Percentiles rank a stretch among this genome's conserved stretches.
Evolutionary conservation across 2,113 vertebrate species (phyloP).

Genomic region (Archilochus colubris): DNA sequence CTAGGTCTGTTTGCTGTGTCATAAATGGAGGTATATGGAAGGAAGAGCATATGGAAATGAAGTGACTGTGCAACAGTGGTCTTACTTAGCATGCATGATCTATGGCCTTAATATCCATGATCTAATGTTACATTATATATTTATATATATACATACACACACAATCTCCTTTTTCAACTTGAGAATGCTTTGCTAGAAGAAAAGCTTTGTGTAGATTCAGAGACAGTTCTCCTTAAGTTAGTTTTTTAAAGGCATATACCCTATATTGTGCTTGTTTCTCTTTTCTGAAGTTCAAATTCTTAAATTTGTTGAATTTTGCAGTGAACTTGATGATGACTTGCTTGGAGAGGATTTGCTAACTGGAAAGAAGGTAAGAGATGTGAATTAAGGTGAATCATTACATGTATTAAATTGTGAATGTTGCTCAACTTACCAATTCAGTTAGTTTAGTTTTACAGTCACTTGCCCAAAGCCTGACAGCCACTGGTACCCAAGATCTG

Average conservation of each 20-base stretch:
- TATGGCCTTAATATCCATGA: background rate
- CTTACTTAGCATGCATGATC: background rate
- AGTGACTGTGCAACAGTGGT: background rate
- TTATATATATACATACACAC: rapidly evolving
- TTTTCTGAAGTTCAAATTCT: background rate
- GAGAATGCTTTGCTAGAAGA: background rate
- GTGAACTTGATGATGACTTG: slow-evolving; percentile 95
- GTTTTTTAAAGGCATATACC: background rate
- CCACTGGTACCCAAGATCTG: background rate
- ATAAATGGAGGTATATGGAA: background rate
- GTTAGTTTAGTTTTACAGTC: background rate
- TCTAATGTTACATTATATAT: background rate
- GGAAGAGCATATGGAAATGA: background rate
- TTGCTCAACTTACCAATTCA: background rate
- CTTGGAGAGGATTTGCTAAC: slow-evolving; percentile 91
- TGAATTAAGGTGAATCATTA: background rate
- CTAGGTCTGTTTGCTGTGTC: background rate
- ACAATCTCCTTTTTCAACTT: background rate
- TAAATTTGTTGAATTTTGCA: slow-evolving; percentile 58
- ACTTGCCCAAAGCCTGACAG: background rate
- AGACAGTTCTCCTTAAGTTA: rapidly evolving
- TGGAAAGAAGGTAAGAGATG: slow-evolving; percentile 89
- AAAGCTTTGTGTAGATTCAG: background rate
- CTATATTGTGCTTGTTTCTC: background rate
- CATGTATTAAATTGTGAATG: background rate